Percentiles rank a stretch among this genome's conserved stretches.
phyloP scores from a whole-genome alignment of 2,888 invertebrate genomes.

The Tenodera sinensis region DNA sequence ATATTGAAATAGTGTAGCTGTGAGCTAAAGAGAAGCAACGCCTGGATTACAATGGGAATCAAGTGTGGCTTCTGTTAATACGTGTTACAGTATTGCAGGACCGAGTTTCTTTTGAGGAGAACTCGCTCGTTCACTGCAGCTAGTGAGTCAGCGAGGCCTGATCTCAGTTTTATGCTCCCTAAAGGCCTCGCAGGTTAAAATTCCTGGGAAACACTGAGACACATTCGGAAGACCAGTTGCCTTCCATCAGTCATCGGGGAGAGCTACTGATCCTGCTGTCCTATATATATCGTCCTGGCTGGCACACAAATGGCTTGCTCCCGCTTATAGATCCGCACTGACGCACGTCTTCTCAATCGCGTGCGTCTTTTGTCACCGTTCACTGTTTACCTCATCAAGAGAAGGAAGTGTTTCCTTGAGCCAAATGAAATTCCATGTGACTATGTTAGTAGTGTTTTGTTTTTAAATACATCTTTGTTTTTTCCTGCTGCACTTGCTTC shows the following conservation, averaged over 20 bases:
- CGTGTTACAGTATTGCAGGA: too few relatives aligned
- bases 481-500: background rate
- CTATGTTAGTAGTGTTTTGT: background rate
- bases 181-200: background rate
- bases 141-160: too few relatives aligned
- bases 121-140: too few relatives aligned
- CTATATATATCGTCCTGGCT: background rate
- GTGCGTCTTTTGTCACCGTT: background rate
- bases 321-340: background rate
- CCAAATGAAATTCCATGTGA: background rate
- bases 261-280: background rate
- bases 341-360: background rate
- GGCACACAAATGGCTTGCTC: background rate
- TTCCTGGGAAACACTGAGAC: background rate
- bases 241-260: background rate
- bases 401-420: background rate
- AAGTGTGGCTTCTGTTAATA: too few relatives aligned
- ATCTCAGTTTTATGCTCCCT: background rate
- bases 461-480: background rate
- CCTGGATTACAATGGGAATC: too few relatives aligned
- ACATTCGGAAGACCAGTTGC: background rate
- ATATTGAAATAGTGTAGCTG: too few relatives aligned
- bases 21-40: too few relatives aligned
- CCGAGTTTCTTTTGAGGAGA: too few relatives aligned
- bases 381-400: background rate